Evolutionary conservation across 2,113 vertebrate species (phyloP).

Genomic region (Cephalopholis sonnerati): DNA sequence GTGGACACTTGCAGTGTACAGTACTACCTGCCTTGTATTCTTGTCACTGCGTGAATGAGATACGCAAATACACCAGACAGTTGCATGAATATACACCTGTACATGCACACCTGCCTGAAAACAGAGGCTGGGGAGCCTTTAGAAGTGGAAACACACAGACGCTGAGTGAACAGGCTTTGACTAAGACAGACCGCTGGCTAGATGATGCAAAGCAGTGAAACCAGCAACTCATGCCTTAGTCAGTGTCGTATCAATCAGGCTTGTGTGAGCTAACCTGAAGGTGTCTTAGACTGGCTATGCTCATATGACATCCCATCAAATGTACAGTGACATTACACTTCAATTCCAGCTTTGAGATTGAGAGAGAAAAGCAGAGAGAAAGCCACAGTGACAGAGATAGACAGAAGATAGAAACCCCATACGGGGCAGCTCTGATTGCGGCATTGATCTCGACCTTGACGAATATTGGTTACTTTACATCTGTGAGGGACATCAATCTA

Average conservation of each 20-base stretch:
- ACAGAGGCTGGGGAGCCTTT: neutral
- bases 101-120: slow-evolving; percentile 15
- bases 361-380: slow-evolving; percentile 7
- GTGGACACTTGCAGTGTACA: neutral
- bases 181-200: slow-evolving; percentile 22
- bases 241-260: slow-evolving; percentile 38
- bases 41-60: neutral
- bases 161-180: slow-evolving; percentile 37
- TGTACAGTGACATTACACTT: slow-evolving; percentile 7
- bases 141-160: slow-evolving; percentile 20
- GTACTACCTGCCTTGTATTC: neutral
- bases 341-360: neutral
- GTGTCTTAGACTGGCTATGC: slow-evolving; percentile 27
- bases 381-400: neutral
- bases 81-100: slow-evolving; percentile 1
- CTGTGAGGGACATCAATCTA: slow-evolving; percentile 15
- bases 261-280: slow-evolving; percentile 19
- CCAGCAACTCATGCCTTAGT: slow-evolving; percentile 23
- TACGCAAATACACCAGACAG: neutral
- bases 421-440: slow-evolving; percentile 8
- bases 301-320: slow-evolving; percentile 16
- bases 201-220: slow-evolving; percentile 76
- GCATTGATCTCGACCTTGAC: slow-evolving; percentile 55
- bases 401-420: neutral
- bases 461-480: slow-evolving; percentile 30